Conservation (phyloP, 2,888 invertebrate species). For the Nephrotoma appendiculata region DNA sequence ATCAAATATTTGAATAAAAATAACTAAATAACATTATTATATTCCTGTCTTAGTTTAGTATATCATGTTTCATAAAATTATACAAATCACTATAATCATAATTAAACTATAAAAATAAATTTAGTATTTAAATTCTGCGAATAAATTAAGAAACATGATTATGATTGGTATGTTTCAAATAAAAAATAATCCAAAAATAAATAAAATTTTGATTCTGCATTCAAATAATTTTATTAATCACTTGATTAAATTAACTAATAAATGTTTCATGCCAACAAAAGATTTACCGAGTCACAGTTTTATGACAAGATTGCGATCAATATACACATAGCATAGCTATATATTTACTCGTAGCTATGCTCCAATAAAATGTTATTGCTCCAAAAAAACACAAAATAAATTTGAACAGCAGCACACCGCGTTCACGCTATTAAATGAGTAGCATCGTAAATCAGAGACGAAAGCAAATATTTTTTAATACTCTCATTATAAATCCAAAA, state of each 20-base stretch:
- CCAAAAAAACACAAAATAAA: background rate
- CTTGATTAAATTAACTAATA: background rate
- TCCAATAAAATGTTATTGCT: background rate
- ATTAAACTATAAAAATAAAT: background rate
- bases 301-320: background rate
- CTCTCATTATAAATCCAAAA: too few relatives aligned
- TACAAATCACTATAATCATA: background rate
- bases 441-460: background rate
- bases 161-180: background rate
- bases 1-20: background rate
- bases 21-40: background rate
- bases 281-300: background rate
- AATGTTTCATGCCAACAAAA: background rate
- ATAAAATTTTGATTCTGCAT: background rate
- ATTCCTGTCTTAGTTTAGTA: background rate
- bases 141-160: background rate
- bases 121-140: background rate
- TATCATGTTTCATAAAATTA: background rate
- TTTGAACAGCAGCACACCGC: background rate
- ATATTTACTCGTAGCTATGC: background rate
- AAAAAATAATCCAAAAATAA: background rate
- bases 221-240: background rate
- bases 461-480: too few relatives aligned
- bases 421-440: background rate
- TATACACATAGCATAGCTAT: background rate